A percentile compares a stretch with the other conserved stretches of the same genome.
These are phyloP conservation scores for Brachionus koreanus DNA, from an alignment of 1,140 invertebrate species.

Conservation along the genomic window DNA sequence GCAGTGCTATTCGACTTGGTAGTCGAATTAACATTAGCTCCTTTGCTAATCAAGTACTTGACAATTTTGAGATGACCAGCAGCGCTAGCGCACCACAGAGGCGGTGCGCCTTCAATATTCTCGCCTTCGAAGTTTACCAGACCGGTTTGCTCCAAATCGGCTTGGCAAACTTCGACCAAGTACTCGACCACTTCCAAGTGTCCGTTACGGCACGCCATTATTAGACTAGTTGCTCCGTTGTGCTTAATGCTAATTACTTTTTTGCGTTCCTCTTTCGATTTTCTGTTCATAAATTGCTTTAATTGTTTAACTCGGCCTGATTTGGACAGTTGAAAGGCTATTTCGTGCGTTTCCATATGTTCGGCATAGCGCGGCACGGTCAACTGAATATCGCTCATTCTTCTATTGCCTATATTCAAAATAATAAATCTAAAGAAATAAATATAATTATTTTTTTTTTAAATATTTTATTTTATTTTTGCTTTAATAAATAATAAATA, in stretches of 20 bases:
- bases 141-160: slow-evolving; percentile 81
- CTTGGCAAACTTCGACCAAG: slow-evolving; percentile 79
- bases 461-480: too few species aligned
- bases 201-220: slow-evolving; percentile 86
- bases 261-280: slow-evolving; percentile 66
- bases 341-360: slow-evolving; percentile 39
- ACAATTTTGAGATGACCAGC: slow-evolving; percentile 95
- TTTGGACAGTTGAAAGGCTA: slow-evolving; percentile 31
- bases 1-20: slow-evolving; percentile 39
- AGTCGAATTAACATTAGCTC: slow-evolving; percentile 43
- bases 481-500: neutral
- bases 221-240: slow-evolving; percentile 82
- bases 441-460: neutral
- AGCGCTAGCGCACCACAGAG: slow-evolving; percentile 96
- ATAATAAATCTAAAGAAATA: neutral
- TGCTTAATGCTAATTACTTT: slow-evolving; percentile 74
- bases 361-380: slow-evolving; percentile 19
- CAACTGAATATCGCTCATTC: neutral
- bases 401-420: neutral
- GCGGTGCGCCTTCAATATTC: slow-evolving; percentile 79
- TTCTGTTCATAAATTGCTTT: slow-evolving; percentile 20
- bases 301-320: slow-evolving; percentile 10
- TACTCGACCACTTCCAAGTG: slow-evolving; percentile 88
- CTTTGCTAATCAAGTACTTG: slow-evolving; percentile 77
- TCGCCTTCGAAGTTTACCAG: slow-evolving; percentile 91